These are phyloP conservation scores for Bombus huntii DNA, from an alignment of 1,140 invertebrate genomes.

Conservation along the genomic window DNA sequence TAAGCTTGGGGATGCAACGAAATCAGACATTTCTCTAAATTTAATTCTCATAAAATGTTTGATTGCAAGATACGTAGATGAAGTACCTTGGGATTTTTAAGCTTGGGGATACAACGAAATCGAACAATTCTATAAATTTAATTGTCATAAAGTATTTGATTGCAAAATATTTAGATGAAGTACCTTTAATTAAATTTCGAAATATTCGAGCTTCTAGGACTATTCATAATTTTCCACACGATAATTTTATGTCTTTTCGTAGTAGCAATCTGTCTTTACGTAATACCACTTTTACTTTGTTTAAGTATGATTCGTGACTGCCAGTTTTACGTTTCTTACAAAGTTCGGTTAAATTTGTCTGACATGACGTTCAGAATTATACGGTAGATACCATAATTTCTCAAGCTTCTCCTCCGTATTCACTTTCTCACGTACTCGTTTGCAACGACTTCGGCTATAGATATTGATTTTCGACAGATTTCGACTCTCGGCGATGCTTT, in stretches of 20 bases:
- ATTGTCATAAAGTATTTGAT: neutral
- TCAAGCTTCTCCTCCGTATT: constrained; percentile 64
- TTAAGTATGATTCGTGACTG: neutral
- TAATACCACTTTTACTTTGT: neutral
- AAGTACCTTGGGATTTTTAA: neutral
- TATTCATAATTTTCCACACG: neutral
- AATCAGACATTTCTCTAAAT: neutral
- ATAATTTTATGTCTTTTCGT: neutral
- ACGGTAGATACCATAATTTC: constrained; percentile 59
- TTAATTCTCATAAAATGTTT: neutral
- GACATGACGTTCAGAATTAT: neutral
- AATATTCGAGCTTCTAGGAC: neutral
- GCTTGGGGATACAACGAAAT: constrained; percentile 5
- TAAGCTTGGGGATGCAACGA: constrained; percentile 23
- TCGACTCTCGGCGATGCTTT: constrained; percentile 55
- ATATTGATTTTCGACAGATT: constrained; percentile 59
- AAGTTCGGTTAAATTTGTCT: constrained; percentile 1
- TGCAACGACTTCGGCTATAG: constrained; percentile 53
- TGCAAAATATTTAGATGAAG: neutral
- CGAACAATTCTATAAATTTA: neutral
- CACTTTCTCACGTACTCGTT: constrained; percentile 57
- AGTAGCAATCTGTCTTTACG: neutral
- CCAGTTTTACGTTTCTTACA: neutral
- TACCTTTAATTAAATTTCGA: neutral
- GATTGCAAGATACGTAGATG: too few relatives aligned